Percentiles rank a stretch among this genome's conserved stretches.
Conservation (phyloP, 2,888 invertebrate species). For the Iphiclides podalirius region DNA sequence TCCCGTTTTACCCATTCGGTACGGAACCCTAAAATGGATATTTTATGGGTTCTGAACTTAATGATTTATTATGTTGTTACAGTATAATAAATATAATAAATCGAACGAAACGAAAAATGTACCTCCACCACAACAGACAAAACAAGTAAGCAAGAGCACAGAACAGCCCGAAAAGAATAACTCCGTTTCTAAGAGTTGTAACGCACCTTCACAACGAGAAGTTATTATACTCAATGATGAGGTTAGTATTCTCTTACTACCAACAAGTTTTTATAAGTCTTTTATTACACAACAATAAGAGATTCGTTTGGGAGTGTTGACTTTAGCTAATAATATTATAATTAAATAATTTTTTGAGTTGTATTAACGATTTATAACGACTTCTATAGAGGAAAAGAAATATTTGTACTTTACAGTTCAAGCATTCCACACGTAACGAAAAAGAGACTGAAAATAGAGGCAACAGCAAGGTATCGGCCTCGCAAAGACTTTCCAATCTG, state of each 20-base stretch:
- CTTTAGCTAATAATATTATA: too few relatives aligned
- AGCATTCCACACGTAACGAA: constrained; percentile 48
- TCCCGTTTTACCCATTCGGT: too few relatives aligned
- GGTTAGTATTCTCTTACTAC: constrained; percentile 32
- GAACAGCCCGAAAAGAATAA: constrained; percentile 43
- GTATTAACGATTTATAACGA: too few relatives aligned
- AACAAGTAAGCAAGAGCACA: constrained; percentile 38
- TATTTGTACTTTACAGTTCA: constrained; percentile 48
- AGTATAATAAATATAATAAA: constrained; percentile 43
- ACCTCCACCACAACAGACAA: constrained; percentile 36
- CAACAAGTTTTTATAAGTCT: too few relatives aligned
- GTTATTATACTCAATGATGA: constrained; percentile 40
- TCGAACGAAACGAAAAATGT: constrained; percentile 47
- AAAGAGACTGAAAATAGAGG: constrained; percentile 50
- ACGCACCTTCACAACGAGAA: constrained; percentile 38
- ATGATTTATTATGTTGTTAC: constrained; percentile 27
- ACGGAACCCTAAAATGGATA: too few relatives aligned
- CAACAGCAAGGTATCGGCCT: constrained; percentile 64
- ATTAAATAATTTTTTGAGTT: too few relatives aligned
- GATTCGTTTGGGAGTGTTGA: too few relatives aligned
- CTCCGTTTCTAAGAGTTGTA: constrained; percentile 36
- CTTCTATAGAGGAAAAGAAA: too few relatives aligned
- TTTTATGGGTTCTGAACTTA: too few relatives aligned
- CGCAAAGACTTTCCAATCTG: constrained; percentile 65
- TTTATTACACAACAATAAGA: too few relatives aligned